Base-by-base conservation (phyloP, 2,797 vertebrate species). In the Leuciscus waleckii region DNA sequence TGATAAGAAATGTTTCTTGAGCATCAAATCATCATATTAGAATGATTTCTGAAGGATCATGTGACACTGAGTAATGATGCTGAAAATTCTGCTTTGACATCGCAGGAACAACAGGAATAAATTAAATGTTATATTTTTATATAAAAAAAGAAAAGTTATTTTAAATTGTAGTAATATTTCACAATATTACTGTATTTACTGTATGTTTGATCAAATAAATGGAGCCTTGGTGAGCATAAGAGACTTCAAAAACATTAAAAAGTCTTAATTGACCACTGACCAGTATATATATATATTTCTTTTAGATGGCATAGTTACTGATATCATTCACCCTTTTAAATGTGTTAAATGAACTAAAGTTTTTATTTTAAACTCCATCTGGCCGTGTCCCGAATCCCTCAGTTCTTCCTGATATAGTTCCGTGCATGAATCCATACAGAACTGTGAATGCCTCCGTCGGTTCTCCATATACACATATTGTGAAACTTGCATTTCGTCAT, bases 231-330 rank as follows among this genome's bases (percentile, higher is more conserved):
- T 74, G 71, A 17, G 19, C 7, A 65, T 1, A 32, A 74, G 5
- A 29, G 23, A 71, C 69, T 29, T 16, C 26, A 6, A 21, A 19
- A 11, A 5, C 32, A 35, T 21, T 14, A 14, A 16, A 46, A 46
- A 46, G 43, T 16, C 43, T 46, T 14, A 46, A 14, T 14, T 37
- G 65, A 68, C 32, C 8, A 21, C 7, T n/a, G 29, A 29, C 29
- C 29, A 29, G 29, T 29, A 29, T 1, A 29, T 37, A 21, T 54
- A 19, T 9, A 4, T 32, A 32, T 51, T 51, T 16, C 2, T 81
- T 81, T 23, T 32, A 41, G 65, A 68, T 56, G 79, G 37, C 71
- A 61, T n/a, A 41, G 49, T 81, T 41, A 41, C 49, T 39, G 23
- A 49, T 69, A 29, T 58, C 4, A 32, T 82, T 81, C 26, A 26